Evolutionary conservation across 2,888 invertebrate species (phyloP).

Genomic region (Maniola hyperantus): DNA sequence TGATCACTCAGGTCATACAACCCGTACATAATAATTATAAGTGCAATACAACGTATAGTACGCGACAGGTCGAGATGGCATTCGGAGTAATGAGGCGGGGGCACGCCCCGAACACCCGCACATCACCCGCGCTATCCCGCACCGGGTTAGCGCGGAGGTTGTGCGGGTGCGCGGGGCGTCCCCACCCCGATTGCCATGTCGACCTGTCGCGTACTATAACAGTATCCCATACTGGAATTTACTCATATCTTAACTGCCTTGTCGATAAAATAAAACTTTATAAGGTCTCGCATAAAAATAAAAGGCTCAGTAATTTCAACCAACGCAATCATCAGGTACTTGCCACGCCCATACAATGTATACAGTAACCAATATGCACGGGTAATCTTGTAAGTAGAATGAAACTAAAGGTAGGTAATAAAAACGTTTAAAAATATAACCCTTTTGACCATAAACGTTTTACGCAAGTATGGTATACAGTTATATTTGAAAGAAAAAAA

Average conservation of each 20-base stretch:
- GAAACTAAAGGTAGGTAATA: not conserved
- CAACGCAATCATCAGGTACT: slow-evolving; percentile 20
- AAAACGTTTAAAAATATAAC: not conserved
- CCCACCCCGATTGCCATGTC: too few species aligned
- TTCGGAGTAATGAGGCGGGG: too few species aligned
- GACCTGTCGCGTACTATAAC: too few species aligned
- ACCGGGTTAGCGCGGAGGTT: too few species aligned
- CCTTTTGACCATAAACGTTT: too few species aligned
- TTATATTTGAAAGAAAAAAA: too few species aligned
- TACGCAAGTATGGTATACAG: too few species aligned
- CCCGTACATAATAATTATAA: not conserved
- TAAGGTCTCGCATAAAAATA: slow-evolving; percentile 17
- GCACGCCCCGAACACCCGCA: too few species aligned
- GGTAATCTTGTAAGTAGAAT: slow-evolving; percentile 1
- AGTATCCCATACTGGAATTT: slow-evolving; percentile 5
- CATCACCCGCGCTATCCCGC: too few species aligned
- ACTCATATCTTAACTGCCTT: slow-evolving; percentile 24
- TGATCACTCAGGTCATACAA: not conserved
- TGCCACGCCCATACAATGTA: slow-evolving; percentile 24
- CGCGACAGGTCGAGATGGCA: too few species aligned
- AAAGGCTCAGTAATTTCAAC: slow-evolving; percentile 17
- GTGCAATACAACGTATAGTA: not conserved
- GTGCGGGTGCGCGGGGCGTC: too few species aligned
- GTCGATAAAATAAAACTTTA: slow-evolving; percentile 27
- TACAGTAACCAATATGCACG: not conserved